A percentile compares a stretch with the other conserved stretches of the same genome.
These are phyloP conservation scores for Drosophila sucinea DNA, from an alignment of 1,140 invertebrate species.

Conservation along the genomic window DNA sequence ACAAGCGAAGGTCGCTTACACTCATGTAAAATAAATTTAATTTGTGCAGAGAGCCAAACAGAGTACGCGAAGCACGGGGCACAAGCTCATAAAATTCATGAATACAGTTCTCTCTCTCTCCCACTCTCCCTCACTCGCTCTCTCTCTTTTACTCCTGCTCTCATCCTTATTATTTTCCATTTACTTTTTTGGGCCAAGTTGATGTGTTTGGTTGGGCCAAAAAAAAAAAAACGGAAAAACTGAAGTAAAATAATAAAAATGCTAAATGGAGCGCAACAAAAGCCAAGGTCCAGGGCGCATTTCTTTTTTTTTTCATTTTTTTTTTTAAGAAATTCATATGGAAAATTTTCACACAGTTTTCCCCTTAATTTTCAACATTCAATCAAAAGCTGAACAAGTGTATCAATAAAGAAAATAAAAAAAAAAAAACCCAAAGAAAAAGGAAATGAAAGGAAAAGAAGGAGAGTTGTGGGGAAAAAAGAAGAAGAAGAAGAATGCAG, in stretches of 20 bases:
- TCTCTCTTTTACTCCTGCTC: background rate
- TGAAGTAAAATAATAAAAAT: slow-evolving; percentile 6
- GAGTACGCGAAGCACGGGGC: background rate
- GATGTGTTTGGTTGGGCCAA: background rate
- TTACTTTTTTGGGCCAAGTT: slow-evolving; percentile 14
- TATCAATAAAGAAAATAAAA: background rate
- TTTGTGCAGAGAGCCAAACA: slow-evolving; percentile 42
- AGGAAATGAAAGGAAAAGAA: background rate
- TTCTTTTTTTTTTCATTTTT: background rate
- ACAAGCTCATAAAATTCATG: slow-evolving; percentile 58
- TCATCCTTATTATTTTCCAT: background rate
- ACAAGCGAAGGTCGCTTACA: slow-evolving; percentile 49
- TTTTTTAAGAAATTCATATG: background rate
- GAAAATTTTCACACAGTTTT: slow-evolving; percentile 9
- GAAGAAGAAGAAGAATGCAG: background rate
- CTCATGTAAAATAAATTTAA: slow-evolving; percentile 73
- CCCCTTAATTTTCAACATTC: slow-evolving; percentile 5
- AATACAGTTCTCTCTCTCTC: slow-evolving; percentile 38
- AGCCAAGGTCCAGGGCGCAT: background rate
- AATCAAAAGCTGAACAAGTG: slow-evolving; percentile 22
- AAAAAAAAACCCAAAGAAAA: background rate
- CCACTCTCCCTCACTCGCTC: background rate
- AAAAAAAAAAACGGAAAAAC: background rate
- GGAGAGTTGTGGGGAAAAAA: background rate
- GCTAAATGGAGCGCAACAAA: slow-evolving; percentile 19